phyloP scores from a whole-genome alignment of 2,888 invertebrate species.

The Embidobia sp. region DNA sequence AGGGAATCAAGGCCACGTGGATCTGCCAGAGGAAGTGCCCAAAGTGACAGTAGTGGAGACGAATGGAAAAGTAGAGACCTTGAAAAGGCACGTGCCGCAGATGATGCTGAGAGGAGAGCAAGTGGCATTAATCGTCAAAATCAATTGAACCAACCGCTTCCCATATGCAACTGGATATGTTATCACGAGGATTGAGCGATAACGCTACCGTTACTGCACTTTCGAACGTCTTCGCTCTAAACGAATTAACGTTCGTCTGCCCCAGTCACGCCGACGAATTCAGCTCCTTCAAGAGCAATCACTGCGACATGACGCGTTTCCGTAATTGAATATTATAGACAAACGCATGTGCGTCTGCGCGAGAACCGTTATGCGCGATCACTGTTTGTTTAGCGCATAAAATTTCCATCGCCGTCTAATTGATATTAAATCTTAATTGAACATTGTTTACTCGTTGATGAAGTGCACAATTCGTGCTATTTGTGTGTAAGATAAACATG shows the following conservation, averaged over 20 bases:
- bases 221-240: too few relatives aligned
- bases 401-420: slow-evolving; percentile 25
- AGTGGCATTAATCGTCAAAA: slow-evolving; percentile 84
- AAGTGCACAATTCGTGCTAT: slow-evolving; percentile 42
- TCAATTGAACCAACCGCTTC: slow-evolving; percentile 67
- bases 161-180: slow-evolving; percentile 27
- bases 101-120: slow-evolving; percentile 90
- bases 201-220: too few relatives aligned
- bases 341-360: too few relatives aligned
- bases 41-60: slow-evolving; percentile 83
- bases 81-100: slow-evolving; percentile 86
- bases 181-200: slow-evolving; percentile 39
- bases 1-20: slow-evolving; percentile 70
- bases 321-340: too few relatives aligned
- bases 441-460: slow-evolving; percentile 43
- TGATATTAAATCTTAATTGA: slow-evolving; percentile 39
- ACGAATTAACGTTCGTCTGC: too few relatives aligned
- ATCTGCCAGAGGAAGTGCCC: slow-evolving; percentile 83
- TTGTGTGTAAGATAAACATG: slow-evolving; percentile 48
- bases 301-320: too few relatives aligned
- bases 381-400: too few relatives aligned
- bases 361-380: too few relatives aligned
- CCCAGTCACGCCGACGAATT: too few relatives aligned
- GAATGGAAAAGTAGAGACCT: slow-evolving; percentile 85
- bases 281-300: too few relatives aligned